Base-by-base conservation (phyloP, 2,888 invertebrate species). In the Beris chalybata region DNA sequence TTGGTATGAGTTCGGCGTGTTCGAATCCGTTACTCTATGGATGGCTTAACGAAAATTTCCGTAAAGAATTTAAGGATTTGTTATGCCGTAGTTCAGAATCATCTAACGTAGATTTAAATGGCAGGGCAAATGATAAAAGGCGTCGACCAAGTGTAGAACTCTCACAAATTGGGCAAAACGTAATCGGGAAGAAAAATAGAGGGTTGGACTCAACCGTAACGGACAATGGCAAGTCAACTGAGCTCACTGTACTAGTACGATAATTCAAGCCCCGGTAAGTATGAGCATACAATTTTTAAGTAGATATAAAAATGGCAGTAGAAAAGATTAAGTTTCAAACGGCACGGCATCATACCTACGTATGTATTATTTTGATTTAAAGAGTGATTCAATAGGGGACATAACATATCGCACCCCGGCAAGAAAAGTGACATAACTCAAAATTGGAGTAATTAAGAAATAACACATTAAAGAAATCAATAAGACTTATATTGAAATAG, bases 1-100 rank as follows among this genome's bases (percentile, higher is more conserved):
- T 87, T 70, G 89, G 93, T 6, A 92, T 95, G 89, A 91, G 92
- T 9, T 93, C 93, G 59, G 94, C 95, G 1, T 95, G 94, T 72
- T 90, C 93, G 32, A 96, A 96, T 79, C 95, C 95, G 0, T 83
- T 96, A 29, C 85, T 95, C 3, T 96, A 96, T 79, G 96, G 95
- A 9, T 94, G 94, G 89, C 83, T 96, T 73, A 96, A 96, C 78
- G 95, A 95, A 73, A 95, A 95, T 81, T 96, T 96, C 82, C 85
- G 91, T 74, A 92, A 91, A 78, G 95, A 95, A 79, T 95, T 95
- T 77, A 87, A 88, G 73, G 91, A 92, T 78, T 88, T 91, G 74
- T 79, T 90, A 72, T 88, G 88, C 76, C 85, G 87, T 75, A 76
- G 72, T 74, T 74, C 75, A 74, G 74, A 76, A 73, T 73, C 75